Percentiles rank a stretch among this genome's conserved stretches.
These are phyloP conservation scores for Megamerina dolium DNA, from an alignment of 2,888 invertebrate species.

Conservation along the genomic window DNA sequence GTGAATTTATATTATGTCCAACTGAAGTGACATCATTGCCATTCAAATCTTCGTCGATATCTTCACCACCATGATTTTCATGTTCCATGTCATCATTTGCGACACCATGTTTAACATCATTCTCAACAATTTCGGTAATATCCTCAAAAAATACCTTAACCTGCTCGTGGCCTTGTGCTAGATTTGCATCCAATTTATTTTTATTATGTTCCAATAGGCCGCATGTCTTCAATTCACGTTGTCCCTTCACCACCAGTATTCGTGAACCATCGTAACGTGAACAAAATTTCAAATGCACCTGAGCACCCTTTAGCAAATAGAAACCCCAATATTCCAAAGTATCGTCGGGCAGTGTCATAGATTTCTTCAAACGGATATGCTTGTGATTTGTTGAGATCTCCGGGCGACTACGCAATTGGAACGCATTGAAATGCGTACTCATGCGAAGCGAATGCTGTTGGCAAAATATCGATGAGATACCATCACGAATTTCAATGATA, in stretches of 20 bases:
- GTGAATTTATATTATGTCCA: too few species aligned
- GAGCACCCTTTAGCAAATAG: constrained; percentile 71
- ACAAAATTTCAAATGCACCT: constrained; percentile 71
- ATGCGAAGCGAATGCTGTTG: constrained; percentile 70
- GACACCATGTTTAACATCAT: constrained; percentile 19
- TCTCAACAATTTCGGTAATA: constrained; percentile 49
- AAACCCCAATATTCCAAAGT: constrained; percentile 87
- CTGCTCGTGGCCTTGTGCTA: constrained; percentile 44
- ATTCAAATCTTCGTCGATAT: constrained; percentile 31
- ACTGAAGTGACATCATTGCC: not conserved
- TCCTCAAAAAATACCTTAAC: constrained; percentile 57
- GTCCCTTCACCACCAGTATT: constrained; percentile 75
- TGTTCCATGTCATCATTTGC: constrained; percentile 27
- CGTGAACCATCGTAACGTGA: constrained; percentile 73
- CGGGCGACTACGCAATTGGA: constrained; percentile 65
- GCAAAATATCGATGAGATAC: constrained; percentile 78
- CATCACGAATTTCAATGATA: constrained; percentile 74
- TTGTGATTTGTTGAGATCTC: constrained; percentile 64
- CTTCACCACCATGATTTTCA: constrained; percentile 45
- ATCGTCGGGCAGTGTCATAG: constrained; percentile 76
- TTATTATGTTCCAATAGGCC: constrained; percentile 66
- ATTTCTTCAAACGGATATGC: constrained; percentile 72
- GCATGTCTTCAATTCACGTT: constrained; percentile 69
- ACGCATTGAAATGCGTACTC: constrained; percentile 67
- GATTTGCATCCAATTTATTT: constrained; percentile 58